Evolutionary conservation across 1,140 invertebrate species (phyloP), one percentile per base, ranked within the genome.

Genomic region (Chrysoperla carnea): DNA sequence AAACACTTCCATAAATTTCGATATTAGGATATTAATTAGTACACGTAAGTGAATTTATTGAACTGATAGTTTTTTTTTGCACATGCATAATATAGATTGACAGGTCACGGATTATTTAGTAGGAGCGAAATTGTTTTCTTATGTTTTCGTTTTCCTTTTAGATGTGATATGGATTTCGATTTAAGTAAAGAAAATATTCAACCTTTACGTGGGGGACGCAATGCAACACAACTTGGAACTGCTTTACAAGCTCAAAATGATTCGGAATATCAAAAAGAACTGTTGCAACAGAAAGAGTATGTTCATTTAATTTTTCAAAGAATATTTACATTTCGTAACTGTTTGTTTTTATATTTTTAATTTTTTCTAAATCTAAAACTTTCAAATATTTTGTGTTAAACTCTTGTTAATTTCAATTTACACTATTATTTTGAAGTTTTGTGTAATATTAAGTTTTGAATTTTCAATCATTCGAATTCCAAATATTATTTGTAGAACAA

Each of bases 161-260:
- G 17, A 23, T 23, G 17, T 23, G 17, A 23, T 23, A 78, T 78
- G 75, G 73, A 78, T 61, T 74, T 78, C 54, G 75, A 75, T 55
- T 60, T 67, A 46, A 76, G 81, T 50, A 93, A 93, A 64, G 89
- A 92, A 66, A 92, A 93, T 64, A 89, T 93, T 52, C 85, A 88
- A 57, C 89, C 89, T 37, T 62, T 91, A 41, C 73, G 76, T 53
- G 76, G 84, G 55, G 89, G 89, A 23, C 70, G 88, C 56, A 86
- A 84, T 63, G 72, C 73, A 14, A 58, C 69, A 46, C 75, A 84
- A 49, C 59, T 87, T 43, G 78, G 75, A 47, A 74, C 78, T 40
- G 83, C 81, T 36, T 63, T 86, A 37, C 70, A 79, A 58, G 78
- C 81, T 48, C 77, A 84, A 54, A 74, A 71, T 33, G 73, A 81